Conservation (phyloP, 2,113 vertebrate species). For the Trinectes maculatus region DNA sequence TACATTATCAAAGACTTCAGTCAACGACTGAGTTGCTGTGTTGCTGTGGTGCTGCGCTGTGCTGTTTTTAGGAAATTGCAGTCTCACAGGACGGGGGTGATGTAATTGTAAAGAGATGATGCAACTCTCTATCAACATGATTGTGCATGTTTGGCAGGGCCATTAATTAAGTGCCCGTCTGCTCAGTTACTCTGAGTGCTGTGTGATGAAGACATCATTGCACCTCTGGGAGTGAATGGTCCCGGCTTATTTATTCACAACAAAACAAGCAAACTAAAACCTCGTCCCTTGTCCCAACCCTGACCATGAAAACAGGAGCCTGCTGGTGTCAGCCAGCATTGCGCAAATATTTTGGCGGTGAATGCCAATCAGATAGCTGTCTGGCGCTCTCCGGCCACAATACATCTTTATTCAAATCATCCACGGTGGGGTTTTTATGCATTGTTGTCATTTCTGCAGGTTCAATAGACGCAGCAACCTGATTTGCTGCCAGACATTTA, state of each 20-base stretch:
- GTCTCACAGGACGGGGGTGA: slow-evolving; percentile 24
- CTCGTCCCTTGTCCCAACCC: neutral
- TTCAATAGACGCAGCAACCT: slow-evolving; percentile 18
- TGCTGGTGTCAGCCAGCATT: slow-evolving; percentile 18
- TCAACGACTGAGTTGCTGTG: slow-evolving; percentile 24
- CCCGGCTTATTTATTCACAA: slow-evolving; percentile 1
- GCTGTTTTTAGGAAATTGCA: slow-evolving; percentile 34
- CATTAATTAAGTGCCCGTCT: slow-evolving; percentile 48
- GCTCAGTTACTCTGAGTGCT: slow-evolving; percentile 25
- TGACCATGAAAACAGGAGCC: slow-evolving; percentile 7
- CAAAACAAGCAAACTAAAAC: neutral
- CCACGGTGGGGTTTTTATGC: slow-evolving; percentile 5
- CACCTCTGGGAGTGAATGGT: slow-evolving; percentile 2
- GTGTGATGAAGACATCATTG: slow-evolving; percentile 39
- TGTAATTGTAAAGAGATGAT: slow-evolving; percentile 50
- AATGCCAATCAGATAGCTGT: slow-evolving; percentile 10
- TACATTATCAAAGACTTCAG: slow-evolving; percentile 24
- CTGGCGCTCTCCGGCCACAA: slow-evolving; percentile 7
- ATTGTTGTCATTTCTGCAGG: slow-evolving; percentile 38
- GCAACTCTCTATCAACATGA: slow-evolving; percentile 49
- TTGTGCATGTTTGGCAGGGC: slow-evolving; percentile 18
- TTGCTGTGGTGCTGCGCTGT: too few relatives aligned
- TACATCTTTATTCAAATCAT: slow-evolving; percentile 50
- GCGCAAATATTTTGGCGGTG: slow-evolving; percentile 28
- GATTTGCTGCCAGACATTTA: slow-evolving; percentile 22